Evolutionary conservation across 2,888 invertebrate species (phyloP).

Genomic region (Eustalomyia histrio): DNA sequence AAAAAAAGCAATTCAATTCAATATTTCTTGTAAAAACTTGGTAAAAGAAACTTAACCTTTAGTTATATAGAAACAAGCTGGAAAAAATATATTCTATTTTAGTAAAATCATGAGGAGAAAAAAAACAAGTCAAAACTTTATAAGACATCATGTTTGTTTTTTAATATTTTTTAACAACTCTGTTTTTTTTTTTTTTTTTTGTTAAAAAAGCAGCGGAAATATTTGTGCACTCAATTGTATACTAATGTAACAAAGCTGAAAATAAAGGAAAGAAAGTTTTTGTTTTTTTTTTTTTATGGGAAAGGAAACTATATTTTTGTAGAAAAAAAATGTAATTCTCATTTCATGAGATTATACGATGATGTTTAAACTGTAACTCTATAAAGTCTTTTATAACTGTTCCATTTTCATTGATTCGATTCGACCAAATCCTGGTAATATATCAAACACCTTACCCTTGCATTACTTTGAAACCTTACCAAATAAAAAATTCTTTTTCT

Average conservation of each 20-base stretch:
- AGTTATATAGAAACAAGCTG: constrained; percentile 3
- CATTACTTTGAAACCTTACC: no score
- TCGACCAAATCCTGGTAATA: no score
- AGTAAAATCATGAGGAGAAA: constrained; percentile 7
- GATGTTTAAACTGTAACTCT: no score
- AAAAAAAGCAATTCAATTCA: constrained; percentile 29
- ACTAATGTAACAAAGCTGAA: constrained; percentile 38
- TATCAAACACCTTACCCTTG: no score
- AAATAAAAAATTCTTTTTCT: no score
- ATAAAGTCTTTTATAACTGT: no score
- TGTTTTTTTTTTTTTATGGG: no score
- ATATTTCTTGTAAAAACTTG: constrained; percentile 24
- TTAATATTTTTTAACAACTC: background rate
- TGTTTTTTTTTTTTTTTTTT: background rate
- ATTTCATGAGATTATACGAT: no score
- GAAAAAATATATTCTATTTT: constrained; percentile 3
- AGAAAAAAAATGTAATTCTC: background rate
- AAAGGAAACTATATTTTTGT: background rate
- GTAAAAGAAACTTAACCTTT: constrained; percentile 39
- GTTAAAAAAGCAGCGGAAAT: constrained; percentile 18
- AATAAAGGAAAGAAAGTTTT: constrained; percentile 13
- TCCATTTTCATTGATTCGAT: no score
- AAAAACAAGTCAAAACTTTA: constrained; percentile 3
- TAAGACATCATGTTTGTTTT: constrained; percentile 14
- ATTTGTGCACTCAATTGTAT: constrained; percentile 41